Percentiles rank a stretch among this genome's conserved stretches.
These are phyloP conservation scores for Hemiscyllium ocellatum DNA, from an alignment of 2,113 vertebrate species.

Conservation along the genomic window DNA sequence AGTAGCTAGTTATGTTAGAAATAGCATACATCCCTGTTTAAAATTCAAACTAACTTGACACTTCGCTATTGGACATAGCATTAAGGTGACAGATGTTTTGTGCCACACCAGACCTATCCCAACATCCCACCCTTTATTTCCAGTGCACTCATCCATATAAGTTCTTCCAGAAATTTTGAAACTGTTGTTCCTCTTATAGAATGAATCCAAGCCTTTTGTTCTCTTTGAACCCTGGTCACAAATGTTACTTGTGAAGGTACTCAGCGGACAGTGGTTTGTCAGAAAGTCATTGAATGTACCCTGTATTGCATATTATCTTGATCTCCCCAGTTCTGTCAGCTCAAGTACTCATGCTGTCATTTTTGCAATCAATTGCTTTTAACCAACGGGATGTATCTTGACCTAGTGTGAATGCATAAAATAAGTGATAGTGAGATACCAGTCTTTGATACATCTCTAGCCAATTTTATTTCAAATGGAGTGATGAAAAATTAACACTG, in stretches of 20 bases:
- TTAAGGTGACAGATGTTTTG: not conserved
- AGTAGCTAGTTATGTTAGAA: not conserved
- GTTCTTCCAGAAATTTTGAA: not conserved
- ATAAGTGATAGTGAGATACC: not conserved
- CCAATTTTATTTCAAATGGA: not conserved
- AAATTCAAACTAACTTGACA: not conserved
- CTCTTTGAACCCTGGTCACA: not conserved
- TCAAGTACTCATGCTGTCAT: not conserved
- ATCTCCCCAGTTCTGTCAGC: not conserved
- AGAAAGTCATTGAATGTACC: not conserved
- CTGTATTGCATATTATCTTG: not conserved
- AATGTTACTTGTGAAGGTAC: not conserved
- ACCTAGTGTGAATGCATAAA: not conserved
- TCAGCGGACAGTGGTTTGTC: not conserved
- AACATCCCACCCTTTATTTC: too few species aligned
- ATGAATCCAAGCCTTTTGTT: not conserved
- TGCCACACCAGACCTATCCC: not conserved
- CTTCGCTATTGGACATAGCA: not conserved
- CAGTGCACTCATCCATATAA: not conserved
- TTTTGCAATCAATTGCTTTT: not conserved
- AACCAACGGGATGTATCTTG: not conserved
- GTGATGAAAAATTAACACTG: not conserved
- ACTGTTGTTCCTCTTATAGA: not conserved
- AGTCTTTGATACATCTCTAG: not conserved
- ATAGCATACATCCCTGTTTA: not conserved